Evolutionary conservation across 2,113 vertebrate species (phyloP), one percentile per base, ranked within the genome.

Genomic region (Sitta europaea): DNA sequence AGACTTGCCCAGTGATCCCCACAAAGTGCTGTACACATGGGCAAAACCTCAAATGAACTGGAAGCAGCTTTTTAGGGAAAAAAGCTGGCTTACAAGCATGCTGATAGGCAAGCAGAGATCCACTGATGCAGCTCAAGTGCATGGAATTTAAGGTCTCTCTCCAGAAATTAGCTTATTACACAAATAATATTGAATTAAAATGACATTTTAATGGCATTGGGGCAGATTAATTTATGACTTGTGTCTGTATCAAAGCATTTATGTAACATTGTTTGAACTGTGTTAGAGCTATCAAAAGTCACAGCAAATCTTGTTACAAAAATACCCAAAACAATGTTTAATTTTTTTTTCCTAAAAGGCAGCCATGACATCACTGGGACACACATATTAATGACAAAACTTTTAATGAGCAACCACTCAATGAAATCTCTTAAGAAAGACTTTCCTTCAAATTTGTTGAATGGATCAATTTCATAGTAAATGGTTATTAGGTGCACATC

Each of bases 371-470:
- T 55, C 50, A 51, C 40, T 31, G 43, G 33, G 58, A 72, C 3
- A 7, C 4, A 0, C 11, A 68, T 0, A 5, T 18, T 33, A 47
- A 59, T 0, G 4, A 36, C n/a, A 82, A 29, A 72, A 82, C 21
- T 51, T 86, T 55, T 35, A 62, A 81, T 24, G 21, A 67, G 23
- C 29, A 78, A 54, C 6, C 25, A 16, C 42, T 68, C 42, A 73
- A 31, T 16, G 11, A 86, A 72, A 54, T 8, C 9, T 67, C 43
- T 79, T 48, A 12, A 18, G 27, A 51, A 58, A 21, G 0, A 25
- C 5, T 50, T 59, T 24, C 71, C 35, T 47, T 80, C 24, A 35
- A 31, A 87, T 25, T 29, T 12, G 6, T 12, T 82, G 51, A 48
- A 90, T 24, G 31, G 40, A 21, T 33, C 43, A 15, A 24, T 74